Conservation (phyloP, 2,113 vertebrate species). For the Corydoras maculifer region DNA sequence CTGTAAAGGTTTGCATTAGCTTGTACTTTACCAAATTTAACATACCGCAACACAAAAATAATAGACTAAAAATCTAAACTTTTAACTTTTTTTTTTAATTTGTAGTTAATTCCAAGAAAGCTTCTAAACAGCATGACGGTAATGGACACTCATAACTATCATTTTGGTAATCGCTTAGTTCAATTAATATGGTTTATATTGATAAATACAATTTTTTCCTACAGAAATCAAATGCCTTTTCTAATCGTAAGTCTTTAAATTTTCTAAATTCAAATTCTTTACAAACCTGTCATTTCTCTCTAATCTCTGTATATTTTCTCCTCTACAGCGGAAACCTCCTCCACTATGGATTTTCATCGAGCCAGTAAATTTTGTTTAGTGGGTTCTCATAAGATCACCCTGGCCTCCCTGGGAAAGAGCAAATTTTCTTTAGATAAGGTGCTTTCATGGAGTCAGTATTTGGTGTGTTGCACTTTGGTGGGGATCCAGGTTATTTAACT, state of each 20-base stretch:
- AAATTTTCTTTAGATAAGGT: constrained; percentile 75
- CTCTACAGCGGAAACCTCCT: constrained; percentile 42
- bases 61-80: background rate
- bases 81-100: background rate
- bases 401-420: constrained; percentile 65
- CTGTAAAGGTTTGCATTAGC: too few species aligned
- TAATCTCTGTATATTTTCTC: background rate
- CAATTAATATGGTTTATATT: background rate
- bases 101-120: constrained; percentile 69
- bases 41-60: too few species aligned
- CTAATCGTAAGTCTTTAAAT: constrained; percentile 54
- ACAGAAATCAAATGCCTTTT: constrained; percentile 58
- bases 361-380: constrained; percentile 71
- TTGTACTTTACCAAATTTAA: too few species aligned
- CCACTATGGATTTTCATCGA: constrained; percentile 48
- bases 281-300: background rate
- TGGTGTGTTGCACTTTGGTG: constrained; percentile 42
- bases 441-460: background rate
- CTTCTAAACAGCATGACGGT: constrained; percentile 67
- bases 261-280: background rate
- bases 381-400: constrained; percentile 67
- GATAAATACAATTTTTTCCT: background rate
- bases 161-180: background rate
- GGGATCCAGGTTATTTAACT: constrained; percentile 53
- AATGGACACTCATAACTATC: constrained; percentile 28